phyloP scores from a whole-genome alignment of 2,797 vertebrate genomes.

The Pempheris klunzingeri region DNA sequence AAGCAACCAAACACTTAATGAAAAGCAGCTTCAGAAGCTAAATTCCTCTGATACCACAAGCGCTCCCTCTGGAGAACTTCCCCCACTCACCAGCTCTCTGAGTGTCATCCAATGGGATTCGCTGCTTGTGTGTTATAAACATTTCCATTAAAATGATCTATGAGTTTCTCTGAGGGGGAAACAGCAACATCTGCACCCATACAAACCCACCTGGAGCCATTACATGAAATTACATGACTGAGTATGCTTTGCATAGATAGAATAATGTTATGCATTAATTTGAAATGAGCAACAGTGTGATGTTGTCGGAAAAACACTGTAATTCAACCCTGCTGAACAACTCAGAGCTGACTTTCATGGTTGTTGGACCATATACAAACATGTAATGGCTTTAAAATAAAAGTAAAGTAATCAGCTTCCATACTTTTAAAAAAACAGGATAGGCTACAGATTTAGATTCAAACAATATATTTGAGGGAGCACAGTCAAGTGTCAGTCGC shows the following conservation, averaged over 20 bases:
- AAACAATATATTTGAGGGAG: neutral
- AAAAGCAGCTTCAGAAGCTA: constrained; percentile 42
- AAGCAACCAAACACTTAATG: constrained; percentile 38
- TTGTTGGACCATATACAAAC: neutral
- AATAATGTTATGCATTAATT: constrained; percentile 4
- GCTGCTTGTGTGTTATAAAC: constrained; percentile 7
- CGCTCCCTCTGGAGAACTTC: constrained; percentile 24
- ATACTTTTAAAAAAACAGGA: neutral
- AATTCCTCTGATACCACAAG: constrained; percentile 43
- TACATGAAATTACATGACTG: constrained; percentile 39
- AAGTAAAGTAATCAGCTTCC: neutral
- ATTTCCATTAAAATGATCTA: constrained; percentile 44
- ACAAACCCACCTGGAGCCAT: constrained; percentile 43
- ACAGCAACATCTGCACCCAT: constrained; percentile 19
- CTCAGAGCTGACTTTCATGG: neutral
- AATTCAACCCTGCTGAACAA: neutral
- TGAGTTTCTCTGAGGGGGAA: constrained; percentile 22
- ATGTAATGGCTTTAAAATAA: neutral
- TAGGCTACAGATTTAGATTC: neutral
- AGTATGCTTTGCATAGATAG: constrained; percentile 2
- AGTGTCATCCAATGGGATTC: constrained; percentile 17
- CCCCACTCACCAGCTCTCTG: constrained; percentile 12
- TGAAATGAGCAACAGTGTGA: constrained; percentile 1
- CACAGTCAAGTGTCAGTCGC: neutral
- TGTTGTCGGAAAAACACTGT: neutral